These are phyloP conservation scores for Hyperoplus immaculatus DNA, from an alignment of 2,797 vertebrate genomes.

Conservation along the genomic window DNA sequence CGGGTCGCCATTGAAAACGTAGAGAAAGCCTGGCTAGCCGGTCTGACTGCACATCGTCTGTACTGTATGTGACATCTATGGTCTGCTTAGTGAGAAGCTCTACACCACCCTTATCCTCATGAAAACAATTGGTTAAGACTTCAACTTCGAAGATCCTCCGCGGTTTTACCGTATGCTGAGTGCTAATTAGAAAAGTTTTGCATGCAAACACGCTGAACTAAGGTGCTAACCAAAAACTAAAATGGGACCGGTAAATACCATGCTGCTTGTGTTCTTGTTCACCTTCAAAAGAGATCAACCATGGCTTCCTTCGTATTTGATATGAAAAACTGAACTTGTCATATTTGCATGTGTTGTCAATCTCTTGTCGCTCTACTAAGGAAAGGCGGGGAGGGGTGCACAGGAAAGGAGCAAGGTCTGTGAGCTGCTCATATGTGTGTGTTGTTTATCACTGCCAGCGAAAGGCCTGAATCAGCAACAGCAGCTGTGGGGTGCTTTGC, in stretches of 20 bases:
- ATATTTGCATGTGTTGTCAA: conserved; percentile 33
- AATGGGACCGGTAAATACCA: conserved; percentile 15
- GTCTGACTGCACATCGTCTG: conserved; percentile 48
- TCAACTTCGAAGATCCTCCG: too few relatives aligned
- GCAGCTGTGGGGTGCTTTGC: conserved; percentile 80
- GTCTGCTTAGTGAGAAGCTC: conserved; percentile 29
- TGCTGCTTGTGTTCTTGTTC: conserved; percentile 4
- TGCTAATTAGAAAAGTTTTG: not conserved
- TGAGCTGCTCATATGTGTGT: conserved; percentile 54
- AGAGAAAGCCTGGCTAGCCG: conserved; percentile 47
- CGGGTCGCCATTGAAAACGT: conserved; percentile 49
- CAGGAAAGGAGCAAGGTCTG: conserved; percentile 50
- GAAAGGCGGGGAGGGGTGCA: conserved; percentile 35
- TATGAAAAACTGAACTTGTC: conserved; percentile 18
- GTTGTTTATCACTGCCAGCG: conserved; percentile 75
- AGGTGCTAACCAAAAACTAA: conserved; percentile 1
- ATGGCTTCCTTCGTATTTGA: conserved; percentile 12
- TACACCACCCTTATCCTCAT: not conserved
- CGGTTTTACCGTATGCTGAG: too few relatives aligned
- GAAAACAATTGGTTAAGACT: too few relatives aligned
- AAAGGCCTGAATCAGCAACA: conserved; percentile 78
- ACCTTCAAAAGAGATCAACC: not conserved
- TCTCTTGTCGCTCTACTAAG: conserved; percentile 21
- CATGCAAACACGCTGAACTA: not conserved
- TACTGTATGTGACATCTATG: conserved; percentile 52